phyloP scores from a whole-genome alignment of 2,797 vertebrate species.

The Rhynchotus rufescens region DNA sequence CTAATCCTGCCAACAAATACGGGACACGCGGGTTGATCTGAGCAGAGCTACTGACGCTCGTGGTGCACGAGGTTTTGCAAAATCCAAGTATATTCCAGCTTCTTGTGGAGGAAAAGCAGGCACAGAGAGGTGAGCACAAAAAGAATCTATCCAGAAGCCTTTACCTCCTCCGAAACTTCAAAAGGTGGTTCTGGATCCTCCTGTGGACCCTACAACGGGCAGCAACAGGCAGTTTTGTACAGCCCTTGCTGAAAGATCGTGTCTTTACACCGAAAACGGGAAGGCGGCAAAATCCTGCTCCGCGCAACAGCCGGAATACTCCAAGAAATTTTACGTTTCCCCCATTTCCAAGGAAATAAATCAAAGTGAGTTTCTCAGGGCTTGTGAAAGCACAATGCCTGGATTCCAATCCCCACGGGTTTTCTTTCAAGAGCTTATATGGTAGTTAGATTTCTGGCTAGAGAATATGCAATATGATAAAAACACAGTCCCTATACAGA shows the following conservation, averaged over 20 bases:
- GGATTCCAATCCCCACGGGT: conserved; percentile 43
- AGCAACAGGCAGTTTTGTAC: neutral
- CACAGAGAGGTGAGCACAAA: too few species aligned
- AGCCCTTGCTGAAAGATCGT: neutral
- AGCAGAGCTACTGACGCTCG: neutral
- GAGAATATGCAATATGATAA: conserved; percentile 63
- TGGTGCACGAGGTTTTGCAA: neutral
- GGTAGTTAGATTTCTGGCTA: conserved; percentile 64
- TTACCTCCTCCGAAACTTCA: conserved; percentile 4
- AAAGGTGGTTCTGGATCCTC: conserved; percentile 39
- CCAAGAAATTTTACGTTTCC: conserved; percentile 27
- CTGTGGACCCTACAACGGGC: neutral
- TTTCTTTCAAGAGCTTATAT: conserved; percentile 47
- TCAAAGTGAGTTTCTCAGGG: conserved; percentile 62
- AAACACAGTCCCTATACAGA: conserved; percentile 29
- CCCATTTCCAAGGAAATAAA: conserved; percentile 63
- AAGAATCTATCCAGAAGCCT: neutral
- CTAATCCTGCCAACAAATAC: conserved; percentile 49
- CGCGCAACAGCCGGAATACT: conserved; percentile 21
- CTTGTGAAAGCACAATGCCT: conserved; percentile 50
- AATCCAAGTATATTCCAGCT: conserved; percentile 8
- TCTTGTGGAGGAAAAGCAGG: neutral
- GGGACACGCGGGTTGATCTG: conserved; percentile 38
- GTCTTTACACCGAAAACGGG: neutral
- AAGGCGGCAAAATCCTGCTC: neutral